A percentile compares a stretch with the other conserved stretches of the same genome.
Evolutionary conservation across 2,888 invertebrate species (phyloP).

Genomic region (Trisateles emortualis): DNA sequence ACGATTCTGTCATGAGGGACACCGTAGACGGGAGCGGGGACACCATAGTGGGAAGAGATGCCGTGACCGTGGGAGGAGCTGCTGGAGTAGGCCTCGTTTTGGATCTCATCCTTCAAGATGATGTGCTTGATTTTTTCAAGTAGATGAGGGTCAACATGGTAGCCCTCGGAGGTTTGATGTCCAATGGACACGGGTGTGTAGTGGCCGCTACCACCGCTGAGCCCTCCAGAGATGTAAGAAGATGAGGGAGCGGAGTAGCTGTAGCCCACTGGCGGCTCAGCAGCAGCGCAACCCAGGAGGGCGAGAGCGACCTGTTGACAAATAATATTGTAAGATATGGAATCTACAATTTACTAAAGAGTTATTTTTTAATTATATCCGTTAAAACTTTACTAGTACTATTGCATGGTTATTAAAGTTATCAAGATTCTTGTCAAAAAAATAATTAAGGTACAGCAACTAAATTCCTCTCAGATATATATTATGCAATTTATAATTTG

Average conservation of each 20-base stretch:
- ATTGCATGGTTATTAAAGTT: too few species aligned
- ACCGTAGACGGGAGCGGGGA: slow-evolving; percentile 90
- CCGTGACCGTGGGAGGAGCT: slow-evolving; percentile 82
- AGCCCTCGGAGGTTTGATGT: slow-evolving; percentile 93
- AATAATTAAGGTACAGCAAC: too few species aligned
- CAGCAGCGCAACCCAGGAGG: slow-evolving; percentile 91
- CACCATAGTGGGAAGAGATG: slow-evolving; percentile 90
- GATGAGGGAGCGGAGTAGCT: slow-evolving; percentile 84
- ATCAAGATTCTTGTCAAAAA: too few species aligned
- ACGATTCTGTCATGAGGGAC: slow-evolving; percentile 90
- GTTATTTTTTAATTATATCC: too few species aligned
- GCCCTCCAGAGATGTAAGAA: slow-evolving; percentile 88
- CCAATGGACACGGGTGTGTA: slow-evolving; percentile 92
- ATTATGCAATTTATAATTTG: too few species aligned
- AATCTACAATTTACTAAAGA: not conserved
- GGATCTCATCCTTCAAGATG: slow-evolving; percentile 92
- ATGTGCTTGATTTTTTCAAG: slow-evolving; percentile 94
- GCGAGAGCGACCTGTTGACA: slow-evolving; percentile 88
- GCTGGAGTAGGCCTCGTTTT: slow-evolving; percentile 81
- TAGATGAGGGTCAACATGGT: slow-evolving; percentile 92
- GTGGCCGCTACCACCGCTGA: slow-evolving; percentile 90
- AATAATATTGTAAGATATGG: slow-evolving; percentile 7
- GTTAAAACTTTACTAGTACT: too few species aligned
- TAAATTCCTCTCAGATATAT: too few species aligned
- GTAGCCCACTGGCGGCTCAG: slow-evolving; percentile 92